Percentiles rank a stretch among this genome's conserved stretches.
These are phyloP conservation scores for Amphipyra tragopoginis DNA, from an alignment of 2,888 invertebrate genomes.

Conservation along the genomic window DNA sequence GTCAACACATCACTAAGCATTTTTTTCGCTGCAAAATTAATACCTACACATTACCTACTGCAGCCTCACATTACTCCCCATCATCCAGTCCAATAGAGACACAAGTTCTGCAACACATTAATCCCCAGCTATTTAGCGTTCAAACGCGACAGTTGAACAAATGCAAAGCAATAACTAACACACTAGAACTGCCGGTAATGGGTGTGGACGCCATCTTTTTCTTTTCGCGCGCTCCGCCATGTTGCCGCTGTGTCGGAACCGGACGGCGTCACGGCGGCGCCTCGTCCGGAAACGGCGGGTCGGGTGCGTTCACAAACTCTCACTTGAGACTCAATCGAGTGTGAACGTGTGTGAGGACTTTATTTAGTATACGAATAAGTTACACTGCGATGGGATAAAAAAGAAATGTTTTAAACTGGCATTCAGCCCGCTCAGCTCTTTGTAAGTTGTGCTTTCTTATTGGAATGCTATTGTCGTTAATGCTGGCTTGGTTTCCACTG, in stretches of 20 bases:
- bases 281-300: constrained; percentile 76
- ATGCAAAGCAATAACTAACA: constrained; percentile 73
- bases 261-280: constrained; percentile 85
- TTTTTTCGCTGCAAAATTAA: constrained; percentile 2
- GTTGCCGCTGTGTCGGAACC: constrained; percentile 68
- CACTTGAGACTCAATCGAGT: constrained; percentile 78
- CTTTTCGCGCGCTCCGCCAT: constrained; percentile 68
- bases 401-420: constrained; percentile 58
- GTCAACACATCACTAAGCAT: neutral
- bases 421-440: constrained; percentile 49
- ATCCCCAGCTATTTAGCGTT: constrained; percentile 60
- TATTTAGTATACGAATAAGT: constrained; percentile 66
- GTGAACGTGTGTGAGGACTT: constrained; percentile 71
- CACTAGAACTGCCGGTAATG: constrained; percentile 73
- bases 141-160: constrained; percentile 63
- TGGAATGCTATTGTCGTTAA: constrained; percentile 49
- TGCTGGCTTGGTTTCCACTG: constrained; percentile 40
- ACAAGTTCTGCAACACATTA: constrained; percentile 43
- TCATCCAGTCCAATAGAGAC: constrained; percentile 20
- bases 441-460: constrained; percentile 37
- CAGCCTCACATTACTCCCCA: neutral
- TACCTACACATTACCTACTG: neutral
- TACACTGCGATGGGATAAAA: constrained; percentile 56
- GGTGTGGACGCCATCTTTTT: constrained; percentile 72
- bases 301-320: constrained; percentile 76